Conservation (phyloP, 2,113 vertebrate species). For the Varanus komodoensis region DNA sequence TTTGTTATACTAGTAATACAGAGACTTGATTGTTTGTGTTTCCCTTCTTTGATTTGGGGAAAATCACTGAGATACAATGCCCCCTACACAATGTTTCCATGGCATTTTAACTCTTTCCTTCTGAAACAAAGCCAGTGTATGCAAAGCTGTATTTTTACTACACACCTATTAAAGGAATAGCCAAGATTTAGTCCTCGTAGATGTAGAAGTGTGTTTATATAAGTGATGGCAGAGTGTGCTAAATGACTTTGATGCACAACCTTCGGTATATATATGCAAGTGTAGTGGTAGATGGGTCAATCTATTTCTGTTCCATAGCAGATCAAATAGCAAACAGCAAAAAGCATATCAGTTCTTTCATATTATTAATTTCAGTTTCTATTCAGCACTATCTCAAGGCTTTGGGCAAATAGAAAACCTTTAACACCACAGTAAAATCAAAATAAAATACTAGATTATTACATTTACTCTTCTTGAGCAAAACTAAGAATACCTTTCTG, state of each 20-base stretch:
- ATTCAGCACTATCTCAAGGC: neutral
- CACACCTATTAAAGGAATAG: neutral
- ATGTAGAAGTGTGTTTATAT: neutral
- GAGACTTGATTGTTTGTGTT: slow-evolving; percentile 34
- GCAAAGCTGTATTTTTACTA: too few relatives aligned
- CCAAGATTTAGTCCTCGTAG: neutral
- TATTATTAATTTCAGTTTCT: neutral
- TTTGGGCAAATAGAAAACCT: neutral
- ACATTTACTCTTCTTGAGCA: neutral
- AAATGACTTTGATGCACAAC: neutral
- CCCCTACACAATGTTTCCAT: slow-evolving; percentile 51
- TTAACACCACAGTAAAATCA: neutral
- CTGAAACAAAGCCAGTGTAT: neutral
- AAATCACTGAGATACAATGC: slow-evolving; percentile 57
- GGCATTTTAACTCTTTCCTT: slow-evolving; percentile 51
- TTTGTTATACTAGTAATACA: slow-evolving; percentile 50
- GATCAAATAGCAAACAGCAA: neutral
- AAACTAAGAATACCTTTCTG: neutral
- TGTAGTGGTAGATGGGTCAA: neutral
- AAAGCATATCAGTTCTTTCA: neutral
- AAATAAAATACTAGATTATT: neutral
- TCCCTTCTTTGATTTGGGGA: slow-evolving; percentile 65
- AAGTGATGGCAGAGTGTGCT: neutral
- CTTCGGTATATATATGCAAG: neutral
- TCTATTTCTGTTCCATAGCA: neutral